Percentiles rank a stretch among this genome's conserved stretches.
Conservation (phyloP, 37 sponge, comb jelly and placozoan genomes). For the Mnemiopsis leidyi region DNA sequence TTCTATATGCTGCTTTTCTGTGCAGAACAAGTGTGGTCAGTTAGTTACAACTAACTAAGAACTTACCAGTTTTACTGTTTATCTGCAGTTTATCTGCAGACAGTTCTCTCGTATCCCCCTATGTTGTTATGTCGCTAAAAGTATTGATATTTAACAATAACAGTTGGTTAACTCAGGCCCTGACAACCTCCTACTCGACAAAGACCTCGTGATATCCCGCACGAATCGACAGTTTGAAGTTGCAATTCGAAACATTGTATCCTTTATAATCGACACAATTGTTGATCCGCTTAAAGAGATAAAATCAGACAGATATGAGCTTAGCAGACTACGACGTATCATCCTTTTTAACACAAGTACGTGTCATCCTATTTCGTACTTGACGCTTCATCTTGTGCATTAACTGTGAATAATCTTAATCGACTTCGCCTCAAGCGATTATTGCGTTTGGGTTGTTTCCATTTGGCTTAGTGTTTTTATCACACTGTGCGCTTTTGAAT, state of each 20-base stretch:
- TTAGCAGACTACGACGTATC: constrained; percentile 7
- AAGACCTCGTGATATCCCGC: constrained; percentile 39
- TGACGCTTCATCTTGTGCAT: too few species aligned
- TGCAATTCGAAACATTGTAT: constrained; percentile 17
- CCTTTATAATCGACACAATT: constrained; percentile 23
- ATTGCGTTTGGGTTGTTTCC: too few species aligned
- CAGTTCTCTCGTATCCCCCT: too few species aligned
- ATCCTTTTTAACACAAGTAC: constrained; percentile 31
- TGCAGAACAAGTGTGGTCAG: constrained; percentile 27
- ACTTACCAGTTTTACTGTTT: too few species aligned
- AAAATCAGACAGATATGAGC: background rate
- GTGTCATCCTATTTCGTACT: too few species aligned
- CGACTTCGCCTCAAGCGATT: too few species aligned
- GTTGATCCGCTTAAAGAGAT: background rate
- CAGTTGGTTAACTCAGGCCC: background rate
- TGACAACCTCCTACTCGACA: constrained; percentile 19
- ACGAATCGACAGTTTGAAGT: background rate
- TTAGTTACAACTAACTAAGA: too few species aligned
- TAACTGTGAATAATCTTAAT: too few species aligned
- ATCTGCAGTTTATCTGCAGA: too few species aligned
- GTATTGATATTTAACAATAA: background rate
- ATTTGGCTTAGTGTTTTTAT: too few species aligned
- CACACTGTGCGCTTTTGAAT: too few species aligned
- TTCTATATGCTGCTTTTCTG: constrained; percentile 37
- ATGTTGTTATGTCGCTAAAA: too few species aligned